Base-by-base conservation (phyloP, 1,140 invertebrate genomes). In the Littorina saxatilis region DNA sequence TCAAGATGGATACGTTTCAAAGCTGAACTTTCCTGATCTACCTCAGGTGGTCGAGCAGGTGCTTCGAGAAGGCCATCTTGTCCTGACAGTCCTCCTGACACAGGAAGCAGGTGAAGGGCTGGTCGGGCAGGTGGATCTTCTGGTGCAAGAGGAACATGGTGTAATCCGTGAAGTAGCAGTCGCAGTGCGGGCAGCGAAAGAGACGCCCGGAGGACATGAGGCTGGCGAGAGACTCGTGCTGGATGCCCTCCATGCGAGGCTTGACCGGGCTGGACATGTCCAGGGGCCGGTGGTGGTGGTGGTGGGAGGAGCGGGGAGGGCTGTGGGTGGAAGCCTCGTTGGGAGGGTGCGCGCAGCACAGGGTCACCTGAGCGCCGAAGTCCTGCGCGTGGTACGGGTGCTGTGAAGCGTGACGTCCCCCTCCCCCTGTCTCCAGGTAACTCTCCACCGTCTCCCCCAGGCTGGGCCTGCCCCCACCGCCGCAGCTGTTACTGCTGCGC, bases 71-170 rank as follows among this genome's bases (percentile, higher is more conserved):
- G 82, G 88, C 89, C 3, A 87, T 85, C 39, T 84, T 83, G 74
- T 91, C 90, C 74, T 89, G 88, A 47, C 90, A 91, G 80, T 91
- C 88, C 58, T 89, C 89, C 13, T 84, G 83, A 79, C 90, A 91
- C 2, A 87, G 80, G 23, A 86, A 84, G 81, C 90, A 91, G 27
- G 87, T 72, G 74, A 90, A 91, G 2, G 90, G 90, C 23, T 83
- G 82, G 78, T 89, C 88, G 17, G 80, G 85, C 55, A 83, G 81
- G 74, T 91, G 90, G 72, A 89, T 61, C 79, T 91, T 90, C 39
- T 88, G 84, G 75, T 91, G 90, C 27, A 90, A 86, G 17, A 87
- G 83, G 61, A 88, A 90, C 90, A 91, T 90, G 27, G 89, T 87
- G 72, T 89, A 90, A 73, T 91, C 90, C 2, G 88, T 85, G 83